phyloP scores from a whole-genome alignment of 2,888 invertebrate species.

The Agrilus cyanescens region DNA sequence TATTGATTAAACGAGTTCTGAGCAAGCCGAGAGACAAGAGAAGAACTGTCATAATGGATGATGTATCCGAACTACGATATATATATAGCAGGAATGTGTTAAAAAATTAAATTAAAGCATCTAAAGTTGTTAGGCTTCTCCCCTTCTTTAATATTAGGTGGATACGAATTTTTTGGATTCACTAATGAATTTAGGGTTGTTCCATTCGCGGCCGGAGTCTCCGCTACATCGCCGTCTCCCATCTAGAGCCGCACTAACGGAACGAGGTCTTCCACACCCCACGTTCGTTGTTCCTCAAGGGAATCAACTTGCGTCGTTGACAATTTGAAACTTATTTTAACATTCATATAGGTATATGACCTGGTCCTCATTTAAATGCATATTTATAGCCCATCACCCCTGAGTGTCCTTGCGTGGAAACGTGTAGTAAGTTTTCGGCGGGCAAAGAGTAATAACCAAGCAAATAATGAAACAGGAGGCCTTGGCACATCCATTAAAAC shows the following conservation, averaged over 20 bases:
- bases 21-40: too few species aligned
- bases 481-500: too few species aligned
- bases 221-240: conserved; percentile 27
- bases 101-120: too few species aligned
- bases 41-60: too few species aligned
- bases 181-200: conserved; percentile 33
- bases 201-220: conserved; percentile 27
- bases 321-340: conserved; percentile 45
- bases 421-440: not conserved
- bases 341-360: conserved; percentile 39
- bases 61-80: too few species aligned
- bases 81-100: too few species aligned
- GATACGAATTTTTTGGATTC: conserved; percentile 30
- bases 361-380: conserved; percentile 37
- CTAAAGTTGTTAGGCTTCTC: too few species aligned
- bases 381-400: conserved; percentile 33
- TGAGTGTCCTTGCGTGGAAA: conserved; percentile 11
- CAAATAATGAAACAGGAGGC: too few species aligned
- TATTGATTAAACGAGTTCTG: too few species aligned
- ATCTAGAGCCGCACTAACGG: conserved; percentile 14
- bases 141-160: conserved; percentile 9
- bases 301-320: conserved; percentile 39
- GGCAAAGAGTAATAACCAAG: too few species aligned
- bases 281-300: conserved; percentile 26
- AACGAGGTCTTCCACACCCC: conserved; percentile 16